Evolutionary conservation across 2,113 vertebrate species (phyloP).

Genomic region (Deroptyus accipitrinus): DNA sequence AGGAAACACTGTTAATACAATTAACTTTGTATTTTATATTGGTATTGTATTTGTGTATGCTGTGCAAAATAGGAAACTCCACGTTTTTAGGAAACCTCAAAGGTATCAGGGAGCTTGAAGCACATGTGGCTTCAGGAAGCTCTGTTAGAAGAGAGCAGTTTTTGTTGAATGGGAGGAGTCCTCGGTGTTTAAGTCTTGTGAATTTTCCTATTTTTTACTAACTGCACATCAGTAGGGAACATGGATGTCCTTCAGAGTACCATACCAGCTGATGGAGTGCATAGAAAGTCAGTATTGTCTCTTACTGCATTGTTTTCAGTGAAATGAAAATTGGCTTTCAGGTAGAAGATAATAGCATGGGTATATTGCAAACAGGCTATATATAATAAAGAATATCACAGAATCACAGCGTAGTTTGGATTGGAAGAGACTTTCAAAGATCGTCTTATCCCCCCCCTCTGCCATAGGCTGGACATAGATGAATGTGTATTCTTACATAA

Average conservation of each 20-base stretch:
- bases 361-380: neutral
- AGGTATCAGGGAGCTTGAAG: neutral
- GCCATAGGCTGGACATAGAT: neutral
- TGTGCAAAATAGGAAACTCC: neutral
- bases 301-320: neutral
- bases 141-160: neutral
- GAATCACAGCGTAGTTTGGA: neutral
- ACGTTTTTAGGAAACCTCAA: neutral
- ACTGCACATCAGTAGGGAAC: neutral
- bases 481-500: neutral
- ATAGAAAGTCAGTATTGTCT: neutral
- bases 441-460: no score
- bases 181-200: neutral
- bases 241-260: neutral
- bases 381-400: neutral
- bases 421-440: neutral
- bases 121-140: neutral
- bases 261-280: neutral
- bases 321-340: neutral
- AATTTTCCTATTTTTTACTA: neutral
- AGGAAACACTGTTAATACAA: neutral
- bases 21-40: neutral
- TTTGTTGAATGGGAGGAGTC: neutral
- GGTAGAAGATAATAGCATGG: neutral
- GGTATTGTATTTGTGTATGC: neutral